phyloP scores from a whole-genome alignment of 2,113 vertebrate genomes.

The Anoplopoma fimbria region DNA sequence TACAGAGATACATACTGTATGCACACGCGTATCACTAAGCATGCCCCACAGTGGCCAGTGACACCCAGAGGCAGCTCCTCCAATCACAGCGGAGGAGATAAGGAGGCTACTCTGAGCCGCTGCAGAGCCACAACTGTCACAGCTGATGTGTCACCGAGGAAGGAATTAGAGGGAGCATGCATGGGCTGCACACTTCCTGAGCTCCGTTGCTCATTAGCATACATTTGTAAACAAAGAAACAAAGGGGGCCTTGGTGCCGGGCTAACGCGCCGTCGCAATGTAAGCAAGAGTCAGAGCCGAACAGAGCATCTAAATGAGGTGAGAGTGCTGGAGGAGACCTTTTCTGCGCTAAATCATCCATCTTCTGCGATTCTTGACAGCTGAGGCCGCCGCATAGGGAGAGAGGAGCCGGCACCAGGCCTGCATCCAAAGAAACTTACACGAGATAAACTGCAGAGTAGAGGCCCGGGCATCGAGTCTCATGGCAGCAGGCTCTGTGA shows the following conservation, averaged over 20 bases:
- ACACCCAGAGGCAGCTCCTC: constrained; percentile 57
- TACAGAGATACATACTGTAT: constrained; percentile 4
- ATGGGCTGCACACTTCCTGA: constrained; percentile 42
- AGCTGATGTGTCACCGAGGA: constrained; percentile 54
- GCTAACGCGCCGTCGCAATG: constrained; percentile 28
- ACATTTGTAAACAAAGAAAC: constrained; percentile 71
- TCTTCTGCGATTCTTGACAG: constrained; percentile 63
- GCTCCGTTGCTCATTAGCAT: constrained; percentile 63
- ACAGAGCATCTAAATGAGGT: constrained; percentile 69
- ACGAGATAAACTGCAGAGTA: constrained; percentile 28
- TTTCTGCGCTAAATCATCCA: constrained; percentile 66
- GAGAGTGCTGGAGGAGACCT: constrained; percentile 66
- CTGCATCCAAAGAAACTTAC: constrained; percentile 26
- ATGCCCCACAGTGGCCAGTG: constrained; percentile 36
- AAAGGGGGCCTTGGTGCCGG: constrained; percentile 12
- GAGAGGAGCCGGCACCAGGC: constrained; percentile 28
- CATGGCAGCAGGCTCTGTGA: not conserved
- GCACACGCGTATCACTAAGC: constrained; percentile 19
- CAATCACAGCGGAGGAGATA: constrained; percentile 58
- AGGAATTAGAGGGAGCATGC: constrained; percentile 48
- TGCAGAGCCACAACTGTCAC: constrained; percentile 54
- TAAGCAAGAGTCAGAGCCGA: constrained; percentile 52
- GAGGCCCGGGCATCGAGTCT: constrained; percentile 20
- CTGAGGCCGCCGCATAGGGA: constrained; percentile 46
- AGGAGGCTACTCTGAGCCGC: constrained; percentile 24